Percentiles rank a stretch among this genome's conserved stretches.
phyloP scores from a whole-genome alignment of 2,888 invertebrate genomes.

The Lasioglossum vierecki region DNA sequence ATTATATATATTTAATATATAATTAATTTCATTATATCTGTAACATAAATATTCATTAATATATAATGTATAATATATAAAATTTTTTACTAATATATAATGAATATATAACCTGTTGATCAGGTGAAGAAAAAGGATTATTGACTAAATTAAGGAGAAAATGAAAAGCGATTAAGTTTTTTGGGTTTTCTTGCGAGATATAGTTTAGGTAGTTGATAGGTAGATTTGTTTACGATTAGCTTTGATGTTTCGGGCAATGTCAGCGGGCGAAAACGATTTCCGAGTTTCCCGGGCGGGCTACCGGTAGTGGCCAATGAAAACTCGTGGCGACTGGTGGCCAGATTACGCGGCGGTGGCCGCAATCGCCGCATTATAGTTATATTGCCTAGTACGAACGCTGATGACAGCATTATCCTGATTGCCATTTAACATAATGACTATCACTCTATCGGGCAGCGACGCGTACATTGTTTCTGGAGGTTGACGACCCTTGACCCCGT shows the following conservation, averaged over 20 bases:
- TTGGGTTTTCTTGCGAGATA: neutral
- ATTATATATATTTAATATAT: too few relatives aligned
- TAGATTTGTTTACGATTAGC: neutral
- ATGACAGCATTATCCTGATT: constrained; percentile 82
- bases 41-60: too few relatives aligned
- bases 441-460: constrained; percentile 71
- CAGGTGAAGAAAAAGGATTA: too few relatives aligned
- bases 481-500: constrained; percentile 74
- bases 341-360: constrained; percentile 72
- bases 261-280: neutral
- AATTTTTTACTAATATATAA: too few relatives aligned
- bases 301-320: constrained; percentile 74
- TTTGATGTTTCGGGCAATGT: neutral
- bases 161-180: neutral
- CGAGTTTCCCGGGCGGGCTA: neutral
- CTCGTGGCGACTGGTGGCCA: constrained; percentile 58
- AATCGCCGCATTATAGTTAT: constrained; percentile 73
- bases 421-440: constrained; percentile 81
- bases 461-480: constrained; percentile 69
- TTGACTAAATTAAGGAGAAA: too few relatives aligned
- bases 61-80: too few relatives aligned
- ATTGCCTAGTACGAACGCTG: constrained; percentile 74
- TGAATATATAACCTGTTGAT: too few relatives aligned
- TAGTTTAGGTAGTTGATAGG: neutral
- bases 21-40: too few relatives aligned